phyloP scores from a whole-genome alignment of 1,140 invertebrate species.

The Branchinecta lindahli region DNA sequence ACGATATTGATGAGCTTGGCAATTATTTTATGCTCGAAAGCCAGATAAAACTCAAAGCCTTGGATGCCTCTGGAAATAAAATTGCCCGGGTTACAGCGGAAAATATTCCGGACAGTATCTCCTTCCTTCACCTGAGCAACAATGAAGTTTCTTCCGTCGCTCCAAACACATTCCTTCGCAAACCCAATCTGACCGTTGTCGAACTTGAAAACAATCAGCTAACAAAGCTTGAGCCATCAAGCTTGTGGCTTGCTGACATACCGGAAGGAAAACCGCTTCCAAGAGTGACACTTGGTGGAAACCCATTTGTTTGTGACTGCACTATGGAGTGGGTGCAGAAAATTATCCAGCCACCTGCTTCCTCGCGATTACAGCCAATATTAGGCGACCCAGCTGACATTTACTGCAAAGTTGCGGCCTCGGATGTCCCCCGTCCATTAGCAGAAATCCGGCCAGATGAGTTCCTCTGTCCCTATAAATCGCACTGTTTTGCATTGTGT shows the following conservation, averaged over 20 bases:
- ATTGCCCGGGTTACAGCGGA: slow-evolving; percentile 58
- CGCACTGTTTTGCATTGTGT: slow-evolving; percentile 80
- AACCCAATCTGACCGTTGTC: slow-evolving; percentile 62
- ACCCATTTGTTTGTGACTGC: slow-evolving; percentile 79
- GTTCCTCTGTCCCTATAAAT: slow-evolving; percentile 77
- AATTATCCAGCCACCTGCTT: slow-evolving; percentile 46
- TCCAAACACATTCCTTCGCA: slow-evolving; percentile 68
- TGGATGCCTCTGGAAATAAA: slow-evolving; percentile 73
- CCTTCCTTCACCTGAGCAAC: slow-evolving; percentile 73
- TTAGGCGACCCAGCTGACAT: slow-evolving; percentile 72
- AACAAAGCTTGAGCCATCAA: slow-evolving; percentile 58
- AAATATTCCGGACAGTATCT: slow-evolving; percentile 72
- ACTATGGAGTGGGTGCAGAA: slow-evolving; percentile 79
- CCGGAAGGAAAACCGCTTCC: slow-evolving; percentile 42
- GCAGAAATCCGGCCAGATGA: slow-evolving; percentile 49
- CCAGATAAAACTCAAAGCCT: slow-evolving; percentile 38
- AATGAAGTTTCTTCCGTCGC: slow-evolving; percentile 62
- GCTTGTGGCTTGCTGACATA: slow-evolving; percentile 54
- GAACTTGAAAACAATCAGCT: slow-evolving; percentile 77
- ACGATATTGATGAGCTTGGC: slow-evolving; percentile 64
- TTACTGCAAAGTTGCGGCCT: slow-evolving; percentile 22
- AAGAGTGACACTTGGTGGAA: slow-evolving; percentile 72
- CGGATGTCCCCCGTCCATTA: slow-evolving; percentile 35
- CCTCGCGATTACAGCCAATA: slow-evolving; percentile 57
- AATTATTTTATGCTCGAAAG: slow-evolving; percentile 71